Evolutionary conservation across 2,888 invertebrate genomes (phyloP), one percentile per base, ranked within the genome.

Genomic region (Agrotis segetum): DNA sequence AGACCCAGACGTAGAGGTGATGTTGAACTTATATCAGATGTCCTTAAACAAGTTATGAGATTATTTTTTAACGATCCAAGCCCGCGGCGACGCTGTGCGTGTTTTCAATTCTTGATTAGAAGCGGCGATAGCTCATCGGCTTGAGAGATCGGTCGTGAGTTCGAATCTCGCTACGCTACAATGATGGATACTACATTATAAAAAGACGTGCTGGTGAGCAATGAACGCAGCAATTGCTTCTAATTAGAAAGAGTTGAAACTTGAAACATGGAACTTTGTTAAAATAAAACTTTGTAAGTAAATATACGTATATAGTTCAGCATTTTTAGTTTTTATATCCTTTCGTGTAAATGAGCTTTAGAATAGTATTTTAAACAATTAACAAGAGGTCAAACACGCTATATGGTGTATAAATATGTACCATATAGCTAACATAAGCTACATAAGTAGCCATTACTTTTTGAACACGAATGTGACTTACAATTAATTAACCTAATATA

Each of bases 261-360:
- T 53, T 3, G 11, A 17, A 53, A 24, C 17, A 17, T 29, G 1
- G 0, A 56, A 34, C n/a, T 3, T 49, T 9, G 49, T 9, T 40
- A 40, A 11, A 40, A 40, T 40, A 40, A 40, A 40, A 11, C 40
- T 40, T 40, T 40, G 40, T 40, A 40, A 40, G 9, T 11, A n/a
- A 68, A 14, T 29, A 13, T n/a, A n/a, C n/a, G n/a, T n/a, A n/a
- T 17, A 24, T 17, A 52, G 6, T 53, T 34, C 19, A n/a, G 5
- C 6, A 14, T 7, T 44, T 68, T 53, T 6, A 67, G 21, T 52
- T 47, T 58, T 47, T 17, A 46, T 53, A 29, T 3, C 1, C 13
- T 9, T 47, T 55, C 24, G 53, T 62, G 63, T 47, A 47, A 71
- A 59, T 72, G 21, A 59, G 21, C 44, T 60, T 72, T 59, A 34